A percentile compares a stretch with the other conserved stretches of the same genome.
Evolutionary conservation across 1,140 invertebrate species (phyloP).

Genomic region (Pseudoatta argentina): DNA sequence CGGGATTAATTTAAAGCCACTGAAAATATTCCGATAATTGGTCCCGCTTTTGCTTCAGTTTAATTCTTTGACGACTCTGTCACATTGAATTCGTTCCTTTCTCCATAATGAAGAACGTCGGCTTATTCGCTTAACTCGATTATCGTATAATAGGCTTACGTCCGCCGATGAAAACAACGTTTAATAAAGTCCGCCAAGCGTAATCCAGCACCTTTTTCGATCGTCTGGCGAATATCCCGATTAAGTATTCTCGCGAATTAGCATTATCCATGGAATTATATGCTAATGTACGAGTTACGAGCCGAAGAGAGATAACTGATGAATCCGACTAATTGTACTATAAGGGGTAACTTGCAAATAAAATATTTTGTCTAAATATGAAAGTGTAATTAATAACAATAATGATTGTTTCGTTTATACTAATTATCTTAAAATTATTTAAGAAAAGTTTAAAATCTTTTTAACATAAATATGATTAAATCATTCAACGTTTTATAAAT

Average conservation of each 20-base stretch:
- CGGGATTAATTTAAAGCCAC: constrained; percentile 42
- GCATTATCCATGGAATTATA: constrained; percentile 74
- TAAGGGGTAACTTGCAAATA: background rate
- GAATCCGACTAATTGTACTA: background rate
- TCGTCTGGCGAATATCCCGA: constrained; percentile 62
- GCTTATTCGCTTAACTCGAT: constrained; percentile 47
- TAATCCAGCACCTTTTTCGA: constrained; percentile 48
- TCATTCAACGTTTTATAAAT: background rate
- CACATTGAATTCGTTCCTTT: constrained; percentile 51
- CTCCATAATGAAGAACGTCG: constrained; percentile 55
- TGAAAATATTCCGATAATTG: constrained; percentile 57
- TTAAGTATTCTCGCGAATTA: constrained; percentile 71
- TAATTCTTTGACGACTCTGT: constrained; percentile 49
- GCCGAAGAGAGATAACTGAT: background rate
- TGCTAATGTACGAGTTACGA: constrained; percentile 65
- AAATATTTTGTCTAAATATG: background rate
- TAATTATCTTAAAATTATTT: background rate
- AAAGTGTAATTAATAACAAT: background rate
- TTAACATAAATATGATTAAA: background rate
- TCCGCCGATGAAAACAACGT: constrained; percentile 48
- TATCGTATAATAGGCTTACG: constrained; percentile 63
- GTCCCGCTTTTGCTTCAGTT: constrained; percentile 31
- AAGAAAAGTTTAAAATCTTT: background rate
- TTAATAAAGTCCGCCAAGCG: constrained; percentile 45
- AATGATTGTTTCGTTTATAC: background rate